Evolutionary conservation across 2,888 invertebrate genomes (phyloP), one percentile per base, ranked within the genome.

Genomic region (Drosophila buzzatii): DNA sequence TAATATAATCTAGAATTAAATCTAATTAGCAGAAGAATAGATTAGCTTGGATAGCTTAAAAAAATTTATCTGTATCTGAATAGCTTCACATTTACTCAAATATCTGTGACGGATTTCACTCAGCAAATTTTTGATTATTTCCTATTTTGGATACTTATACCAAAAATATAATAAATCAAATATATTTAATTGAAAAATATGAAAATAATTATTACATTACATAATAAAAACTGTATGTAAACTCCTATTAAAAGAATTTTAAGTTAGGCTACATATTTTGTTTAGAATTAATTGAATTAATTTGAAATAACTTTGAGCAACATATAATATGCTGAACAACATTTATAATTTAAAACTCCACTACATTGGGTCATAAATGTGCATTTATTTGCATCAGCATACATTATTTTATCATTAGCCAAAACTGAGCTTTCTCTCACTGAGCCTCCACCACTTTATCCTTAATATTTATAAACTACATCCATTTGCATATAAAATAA

Each of bases 401-500:
- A 27, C n/a, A 9, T 27, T 27, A 9, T n/a, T n/a, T 27, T 9
- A 10, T n/a, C n/a, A 49, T 49, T n/a, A 27, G 1, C 12, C 20
- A 20, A 44, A 14, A 5, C 14, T 20, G 20, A 51, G 3, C 14
- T 33, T 14, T 18, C 10, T 1, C n/a, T 12, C n/a, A 2, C n/a
- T 10, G 3, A 5, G 4, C 3, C 12, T 18, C 12, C 18, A 7
- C 18, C 18, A 0, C 3, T 14, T 14, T 4, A 7, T 4, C 35
- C 2, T 35, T 35, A 51, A 51, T 51, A 31, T 53, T n/a, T 55
- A 41, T 60, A 7, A 9, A 20, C 45, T n/a, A 63, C 23, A 45
- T 27, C 47, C 44, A 62, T 77, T 59, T 51, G 10, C 56, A 52
- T 41, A 51, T 45, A 44, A 39, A 18, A 49, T 39, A 27, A 27